phyloP scores from a whole-genome alignment of 2,113 vertebrate genomes.

The Hirundichthys speculiger region DNA sequence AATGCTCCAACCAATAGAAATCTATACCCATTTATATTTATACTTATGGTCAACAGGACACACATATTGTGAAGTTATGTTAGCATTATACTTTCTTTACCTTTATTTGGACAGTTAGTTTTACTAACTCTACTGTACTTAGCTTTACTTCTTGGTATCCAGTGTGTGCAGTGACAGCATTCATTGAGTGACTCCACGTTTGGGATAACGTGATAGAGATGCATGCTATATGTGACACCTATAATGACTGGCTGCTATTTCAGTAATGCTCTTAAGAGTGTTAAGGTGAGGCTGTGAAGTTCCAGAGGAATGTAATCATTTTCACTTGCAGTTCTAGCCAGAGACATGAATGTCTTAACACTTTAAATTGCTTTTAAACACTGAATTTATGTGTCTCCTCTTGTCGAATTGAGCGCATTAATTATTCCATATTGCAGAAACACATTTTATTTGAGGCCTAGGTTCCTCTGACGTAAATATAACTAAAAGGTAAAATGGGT shows the following conservation, averaged over 20 bases:
- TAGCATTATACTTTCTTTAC: neutral
- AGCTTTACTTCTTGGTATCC: neutral
- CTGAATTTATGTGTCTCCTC: neutral
- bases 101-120: neutral
- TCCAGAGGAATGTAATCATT: slow-evolving; percentile 5
- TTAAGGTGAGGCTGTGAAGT: slow-evolving; percentile 18
- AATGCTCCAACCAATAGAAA: no score
- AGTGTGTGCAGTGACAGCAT: neutral
- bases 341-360: neutral
- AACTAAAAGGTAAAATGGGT: neutral
- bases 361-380: neutral
- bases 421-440: neutral
- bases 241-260: slow-evolving; percentile 28
- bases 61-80: neutral
- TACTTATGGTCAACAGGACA: no score
- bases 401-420: neutral
- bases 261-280: neutral
- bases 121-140: no score
- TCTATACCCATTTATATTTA: no score
- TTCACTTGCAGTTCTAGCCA: slow-evolving; percentile 24
- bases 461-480: neutral
- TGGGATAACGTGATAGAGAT: no score
- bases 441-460: neutral
- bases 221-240: neutral
- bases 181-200: neutral